A percentile compares a stretch with the other conserved stretches of the same genome.
Evolutionary conservation across 2,888 invertebrate species (phyloP).

Genomic region (Apamea anceps): DNA sequence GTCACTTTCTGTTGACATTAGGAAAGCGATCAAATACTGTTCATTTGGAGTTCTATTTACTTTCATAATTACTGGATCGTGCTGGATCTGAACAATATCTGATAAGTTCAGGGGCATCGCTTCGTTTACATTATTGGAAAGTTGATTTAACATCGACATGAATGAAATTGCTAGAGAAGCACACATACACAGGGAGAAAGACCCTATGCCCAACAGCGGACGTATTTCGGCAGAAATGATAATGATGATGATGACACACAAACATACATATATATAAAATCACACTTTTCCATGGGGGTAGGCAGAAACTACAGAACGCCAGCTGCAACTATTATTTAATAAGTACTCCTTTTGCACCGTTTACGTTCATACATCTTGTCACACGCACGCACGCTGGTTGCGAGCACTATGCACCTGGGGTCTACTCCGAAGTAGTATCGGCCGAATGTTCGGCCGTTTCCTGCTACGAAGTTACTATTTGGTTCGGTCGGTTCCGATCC

Average conservation of each 20-base stretch:
- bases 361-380: not conserved
- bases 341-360: not conserved
- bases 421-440: no score
- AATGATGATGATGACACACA: not conserved
- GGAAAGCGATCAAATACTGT: not conserved
- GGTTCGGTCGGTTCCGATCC: no score
- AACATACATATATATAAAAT: not conserved
- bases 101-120: not conserved
- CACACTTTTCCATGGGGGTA: not conserved
- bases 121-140: not conserved
- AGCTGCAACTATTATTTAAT: not conserved
- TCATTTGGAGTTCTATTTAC: conserved; percentile 22
- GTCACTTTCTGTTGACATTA: conserved; percentile 19
- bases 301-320: not conserved
- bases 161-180: not conserved
- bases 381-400: not conserved
- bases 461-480: no score
- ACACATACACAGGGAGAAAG: not conserved
- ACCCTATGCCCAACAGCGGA: not conserved
- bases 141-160: not conserved
- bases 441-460: no score
- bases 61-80: conserved; percentile 9
- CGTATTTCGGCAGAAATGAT: not conserved
- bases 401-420: not conserved
- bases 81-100: not conserved